Base-by-base conservation (phyloP, 2,888 invertebrate species). In the Sympetrum striolatum region DNA sequence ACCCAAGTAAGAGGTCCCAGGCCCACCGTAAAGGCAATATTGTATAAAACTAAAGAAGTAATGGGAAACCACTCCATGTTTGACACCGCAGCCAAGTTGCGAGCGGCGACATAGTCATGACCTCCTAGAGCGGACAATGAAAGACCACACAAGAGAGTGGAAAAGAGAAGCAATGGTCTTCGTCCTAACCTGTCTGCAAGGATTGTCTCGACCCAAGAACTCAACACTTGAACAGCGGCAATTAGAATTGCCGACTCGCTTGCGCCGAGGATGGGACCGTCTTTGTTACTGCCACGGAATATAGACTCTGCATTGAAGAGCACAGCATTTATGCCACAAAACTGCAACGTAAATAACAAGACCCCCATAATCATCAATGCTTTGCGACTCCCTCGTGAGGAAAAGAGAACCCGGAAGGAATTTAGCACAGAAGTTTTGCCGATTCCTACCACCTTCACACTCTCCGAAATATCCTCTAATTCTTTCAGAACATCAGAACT, bases 1-100 rank as follows among this genome's bases (percentile, higher is more conserved):
- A 96, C 95, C 92, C 96, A 96, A 53, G 96, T 96, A 92, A 96
- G 94, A 5, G 96, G 96, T 0, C 96, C 96, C 93, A 96, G 94
- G 31, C 96, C 96, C 92, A 96, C 94, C 3, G 95, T 95, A 91
- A 96, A 96, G 64, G 95, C 95, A 92, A 95, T 95, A 93, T 96
- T 95, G 94, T 95, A 96, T 91, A 95, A 94, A 48, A 95, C 95
- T 92, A 96, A 94, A 92, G 95, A 95, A 92, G 94, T 93, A 90
- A 96, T 94, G 91, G 96, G 96, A 93, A 96, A 94, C 94, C 95
- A 95, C 90, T 94, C 94, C 91, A 95, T 92, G 91, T 93, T 93
- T 58, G 94, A 94, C 14, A 95, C 92, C 91, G 94, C 94, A 31
- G 95, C 94, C 91, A 94, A 93, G 53, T 94, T 93, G 91, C 94